Evolutionary conservation across 2,797 vertebrate genomes (phyloP), one percentile per base, ranked within the genome.

Genomic region (Neoniphon sammara): DNA sequence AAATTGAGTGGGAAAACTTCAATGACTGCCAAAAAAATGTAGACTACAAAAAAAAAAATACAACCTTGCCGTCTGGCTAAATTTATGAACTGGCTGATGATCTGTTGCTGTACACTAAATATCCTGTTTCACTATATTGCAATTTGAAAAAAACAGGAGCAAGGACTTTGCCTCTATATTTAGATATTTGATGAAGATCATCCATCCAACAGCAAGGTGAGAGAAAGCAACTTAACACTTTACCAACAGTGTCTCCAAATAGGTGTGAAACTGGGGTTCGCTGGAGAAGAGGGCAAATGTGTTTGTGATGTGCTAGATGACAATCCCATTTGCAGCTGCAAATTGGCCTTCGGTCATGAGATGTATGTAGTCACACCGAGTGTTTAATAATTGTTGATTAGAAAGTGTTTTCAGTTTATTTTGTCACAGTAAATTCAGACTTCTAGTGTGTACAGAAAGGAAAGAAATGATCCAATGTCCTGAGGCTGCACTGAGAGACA

Each of bases 211-310:
- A 52, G 8, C 0, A 11, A 62, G 49, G 75, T 65, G 56, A 59
- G 54, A 71, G 69, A 56, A 27, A 73, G 67, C 7, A 9, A 58
- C 47, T 71, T 90, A 73, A 78, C 89, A 85, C 81, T 25, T 47
- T 70, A 34, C 34, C 61, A n/a, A 52, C 11, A 15, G 76, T 47
- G 66, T 72, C 82, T 77, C 82, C 64, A 67, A 56, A 54, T 18
- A 63, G 69, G 78, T 85, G 85, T 82, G 78, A 83, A 78, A 73
- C n/a, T 36, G 66, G 76, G 4, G 67, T 80, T 79, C 69, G 68
- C 59, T 17, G 47, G 39, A 59, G 71, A 42, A 66, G 31, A 62
- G 52, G 65, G 56, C 47, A 31, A 66, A 70, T 27, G 78, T 61
- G 82, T 27, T 42, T 34, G 31, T 14, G 64, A 66, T n/a, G 80